Conservation (phyloP, 2,113 vertebrate species). For the Notarius lentiginosus region DNA sequence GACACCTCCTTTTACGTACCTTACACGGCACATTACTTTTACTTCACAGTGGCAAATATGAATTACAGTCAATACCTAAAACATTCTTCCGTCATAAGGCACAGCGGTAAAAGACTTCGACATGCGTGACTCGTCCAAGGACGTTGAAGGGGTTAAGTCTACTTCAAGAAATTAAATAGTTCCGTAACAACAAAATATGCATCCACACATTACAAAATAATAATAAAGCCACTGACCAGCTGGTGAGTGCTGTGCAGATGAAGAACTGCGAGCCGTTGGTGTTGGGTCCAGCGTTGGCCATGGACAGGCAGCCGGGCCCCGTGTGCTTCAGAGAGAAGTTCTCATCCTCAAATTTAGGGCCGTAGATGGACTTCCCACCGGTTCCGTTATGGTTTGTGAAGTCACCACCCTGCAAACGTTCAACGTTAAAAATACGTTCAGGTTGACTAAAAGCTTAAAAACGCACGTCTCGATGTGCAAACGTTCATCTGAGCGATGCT, state of each 20-base stretch:
- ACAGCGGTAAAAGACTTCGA: too few species aligned
- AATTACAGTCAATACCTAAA: too few species aligned
- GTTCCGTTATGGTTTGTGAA: constrained; percentile 95
- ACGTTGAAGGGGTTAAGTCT: too few species aligned
- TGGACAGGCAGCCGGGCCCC: constrained; percentile 79
- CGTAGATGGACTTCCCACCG: constrained; percentile 94
- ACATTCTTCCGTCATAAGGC: too few species aligned
- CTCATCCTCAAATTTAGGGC: constrained; percentile 90
- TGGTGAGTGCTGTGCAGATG: constrained; percentile 83
- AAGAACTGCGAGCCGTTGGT: constrained; percentile 98
- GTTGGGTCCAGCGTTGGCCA: constrained; percentile 94
- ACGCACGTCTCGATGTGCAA: neutral
- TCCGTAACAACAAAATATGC: neutral
- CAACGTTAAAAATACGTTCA: neutral
- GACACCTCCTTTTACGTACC: too few species aligned
- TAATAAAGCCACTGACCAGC: constrained; percentile 76
- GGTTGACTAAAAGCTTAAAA: neutral
- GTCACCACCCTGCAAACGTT: constrained; percentile 82
- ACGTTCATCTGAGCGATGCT: neutral
- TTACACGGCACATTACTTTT: too few species aligned
- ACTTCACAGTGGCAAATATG: too few species aligned
- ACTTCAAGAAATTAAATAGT: neutral
- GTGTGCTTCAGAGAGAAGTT: constrained; percentile 90
- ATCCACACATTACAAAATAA: neutral
- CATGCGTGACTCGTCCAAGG: too few species aligned